Evolutionary conservation across 2,797 vertebrate genomes (phyloP).

Genomic region (Triplophysa yarkandensis): DNA sequence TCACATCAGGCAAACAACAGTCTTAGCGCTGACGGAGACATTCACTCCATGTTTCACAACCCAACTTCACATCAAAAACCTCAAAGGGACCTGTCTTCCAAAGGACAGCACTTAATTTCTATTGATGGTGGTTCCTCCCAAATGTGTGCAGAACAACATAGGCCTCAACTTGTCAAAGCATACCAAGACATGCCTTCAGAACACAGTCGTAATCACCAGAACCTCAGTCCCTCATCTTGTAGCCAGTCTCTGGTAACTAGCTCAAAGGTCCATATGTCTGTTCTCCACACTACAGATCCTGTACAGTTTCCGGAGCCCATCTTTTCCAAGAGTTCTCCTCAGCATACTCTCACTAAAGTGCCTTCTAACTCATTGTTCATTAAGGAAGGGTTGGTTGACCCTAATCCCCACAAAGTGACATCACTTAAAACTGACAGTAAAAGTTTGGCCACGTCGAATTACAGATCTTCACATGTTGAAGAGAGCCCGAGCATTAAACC

Average conservation of each 20-base stretch:
- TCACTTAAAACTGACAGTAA: slow-evolving; percentile 68
- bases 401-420: slow-evolving; percentile 65
- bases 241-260: slow-evolving; percentile 17
- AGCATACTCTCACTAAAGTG: slow-evolving; percentile 25
- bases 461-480: slow-evolving; percentile 68
- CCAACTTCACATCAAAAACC: slow-evolving; percentile 78
- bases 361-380: slow-evolving; percentile 44
- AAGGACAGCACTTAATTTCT: slow-evolving; percentile 80
- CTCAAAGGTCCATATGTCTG: slow-evolving; percentile 14
- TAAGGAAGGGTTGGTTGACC: slow-evolving; percentile 37
- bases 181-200: slow-evolving; percentile 65
- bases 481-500: slow-evolving; percentile 79
- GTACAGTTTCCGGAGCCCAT: slow-evolving; percentile 23
- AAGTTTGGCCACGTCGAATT: slow-evolving; percentile 64
- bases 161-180: slow-evolving; percentile 71
- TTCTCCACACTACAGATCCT: background rate
- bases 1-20: slow-evolving; percentile 70
- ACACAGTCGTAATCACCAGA: slow-evolving; percentile 23
- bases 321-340: slow-evolving; percentile 21
- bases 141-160: slow-evolving; percentile 72
- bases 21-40: slow-evolving; percentile 69
- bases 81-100: slow-evolving; percentile 76
- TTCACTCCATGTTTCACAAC: slow-evolving; percentile 74
- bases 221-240: slow-evolving; percentile 26
- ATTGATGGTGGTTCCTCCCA: slow-evolving; percentile 72